Base-by-base conservation (phyloP, 2,113 vertebrate species). In the Dicrurus megarhynchus region DNA sequence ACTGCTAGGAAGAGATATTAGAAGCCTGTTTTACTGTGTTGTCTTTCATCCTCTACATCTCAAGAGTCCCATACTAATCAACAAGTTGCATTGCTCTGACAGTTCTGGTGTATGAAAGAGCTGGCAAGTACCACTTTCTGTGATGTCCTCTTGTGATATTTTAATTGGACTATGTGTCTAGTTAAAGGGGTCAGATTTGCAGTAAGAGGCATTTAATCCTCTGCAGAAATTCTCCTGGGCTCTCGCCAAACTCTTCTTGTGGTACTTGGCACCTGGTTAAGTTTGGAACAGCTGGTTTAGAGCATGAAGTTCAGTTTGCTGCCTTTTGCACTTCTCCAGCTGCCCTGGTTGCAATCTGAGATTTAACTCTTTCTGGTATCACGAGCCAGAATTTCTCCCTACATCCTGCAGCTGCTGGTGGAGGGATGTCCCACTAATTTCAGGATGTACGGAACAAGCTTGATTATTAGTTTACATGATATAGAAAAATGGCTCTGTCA, bases 141-240 rank as follows among this genome's bases (percentile, higher is more conserved):
- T 17, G 7, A 63, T 94, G 92, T 84, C 90, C 79, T 91, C 79
- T 91, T 88, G 83, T 81, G 78, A 95, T 96, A 87, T 80, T 97
- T 96, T 97, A 97, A 96, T 96, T 97, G 92, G 81, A 50, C 78
- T 86, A 7, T 91, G 81, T 93, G 88, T 95, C 96, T 97, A 82
- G 96, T 97, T 97, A 97, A 95, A 93, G 93, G 95, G 94, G 93
- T 96, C 96, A 96, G 90, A 97, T 96, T 97, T 96, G 94, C 87
- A 93, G 74, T 89, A 96, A 97, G 93, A 95, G 93, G 91, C 90
- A 91, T 93, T 95, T 97, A 97, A 97, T 97, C 93, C 91, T 94
- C 88, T 84, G 85, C 81, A 85, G 88, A 96, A 97, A 94, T 87
- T 81, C 91, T 95, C 65, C 90, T 96, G 96, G 95, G 84, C 49